Conservation (phyloP, 2,888 invertebrate genomes). For the Orthosia gracilis region DNA sequence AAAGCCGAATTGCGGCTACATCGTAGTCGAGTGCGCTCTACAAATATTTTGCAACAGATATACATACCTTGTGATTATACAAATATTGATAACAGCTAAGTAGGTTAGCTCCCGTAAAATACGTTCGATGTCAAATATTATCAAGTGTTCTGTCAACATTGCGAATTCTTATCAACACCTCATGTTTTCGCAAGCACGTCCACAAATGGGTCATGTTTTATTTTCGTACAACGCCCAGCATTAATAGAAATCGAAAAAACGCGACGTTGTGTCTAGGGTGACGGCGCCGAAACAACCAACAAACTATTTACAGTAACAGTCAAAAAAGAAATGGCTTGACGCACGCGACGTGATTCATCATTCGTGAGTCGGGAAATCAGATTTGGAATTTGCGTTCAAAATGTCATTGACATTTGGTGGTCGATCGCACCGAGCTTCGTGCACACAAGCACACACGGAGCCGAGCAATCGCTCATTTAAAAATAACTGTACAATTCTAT, state of each 20-base stretch:
- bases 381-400: constrained; percentile 81
- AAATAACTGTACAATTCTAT: constrained; percentile 72
- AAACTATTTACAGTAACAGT: constrained; percentile 74
- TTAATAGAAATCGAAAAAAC: constrained; percentile 72
- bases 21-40: constrained; percentile 53
- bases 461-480: constrained; percentile 67
- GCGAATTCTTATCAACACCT: constrained; percentile 86
- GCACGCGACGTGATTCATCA: constrained; percentile 87
- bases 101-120: constrained; percentile 88
- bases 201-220: constrained; percentile 84
- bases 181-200: constrained; percentile 82
- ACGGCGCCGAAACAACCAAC: constrained; percentile 75
- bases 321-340: constrained; percentile 81
- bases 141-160: constrained; percentile 86
- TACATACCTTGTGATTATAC: constrained; percentile 79
- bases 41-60: constrained; percentile 81
- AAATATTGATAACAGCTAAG: constrained; percentile 86
- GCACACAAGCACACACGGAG: constrained; percentile 65
- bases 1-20: constrained; percentile 54
- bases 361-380: constrained; percentile 80
- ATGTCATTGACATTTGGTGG: constrained; percentile 87
- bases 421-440: constrained; percentile 72
- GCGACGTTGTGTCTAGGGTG: constrained; percentile 80
- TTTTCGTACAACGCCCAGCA: constrained; percentile 77
- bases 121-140: constrained; percentile 87